Evolutionary conservation across 2,888 invertebrate species (phyloP), one percentile per base, ranked within the genome.

Genomic region (Drosophila maculinotata): DNA sequence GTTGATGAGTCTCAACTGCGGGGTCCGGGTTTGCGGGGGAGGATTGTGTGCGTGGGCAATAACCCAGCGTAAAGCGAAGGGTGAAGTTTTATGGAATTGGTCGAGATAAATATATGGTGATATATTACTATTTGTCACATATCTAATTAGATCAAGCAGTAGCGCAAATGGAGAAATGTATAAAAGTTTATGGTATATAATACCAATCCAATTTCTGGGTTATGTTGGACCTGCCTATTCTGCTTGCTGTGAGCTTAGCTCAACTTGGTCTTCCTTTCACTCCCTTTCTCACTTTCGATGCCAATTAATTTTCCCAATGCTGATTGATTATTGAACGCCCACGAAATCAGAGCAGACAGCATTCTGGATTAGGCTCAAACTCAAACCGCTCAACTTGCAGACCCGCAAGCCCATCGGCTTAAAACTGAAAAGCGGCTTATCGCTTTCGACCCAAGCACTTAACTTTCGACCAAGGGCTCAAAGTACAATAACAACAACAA

Each of bases 381-480:
- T 25, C 3, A 33, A 47, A n/a, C 20, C 20, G 1, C 14, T 12
- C 9, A 17, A 28, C 26, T 28, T 47, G 25, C 41, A 23, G 42
- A 38, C 51, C 48, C 57, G 35, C 54, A 72, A 69, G 38, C 58
- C 35, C 68, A 72, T 57, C 52, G 56, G 36, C 42, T 62, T 59
- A 41, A 63, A 31, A 36, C 8, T 41, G 59, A 45, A 72, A 76
- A 76, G 72, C 73, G 17, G 77, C 69, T 76, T 76, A 76, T 64
- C 67, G 47, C 54, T 65, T 38, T 76, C 48, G 44, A 68, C 75
- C 53, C 69, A 72, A 74, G 59, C 69, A 78, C 79, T 73, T 62
- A 69, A 69, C 66, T 67, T 71, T 69, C 49, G 59, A 65, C 69
- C 80, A 60, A 68, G 54, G 48, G 68, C 68, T 63, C 47, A 63